Percentiles rank a stretch among this genome's conserved stretches.
Evolutionary conservation across 2,888 invertebrate species (phyloP).

Genomic region (Drosophila ezoana): DNA sequence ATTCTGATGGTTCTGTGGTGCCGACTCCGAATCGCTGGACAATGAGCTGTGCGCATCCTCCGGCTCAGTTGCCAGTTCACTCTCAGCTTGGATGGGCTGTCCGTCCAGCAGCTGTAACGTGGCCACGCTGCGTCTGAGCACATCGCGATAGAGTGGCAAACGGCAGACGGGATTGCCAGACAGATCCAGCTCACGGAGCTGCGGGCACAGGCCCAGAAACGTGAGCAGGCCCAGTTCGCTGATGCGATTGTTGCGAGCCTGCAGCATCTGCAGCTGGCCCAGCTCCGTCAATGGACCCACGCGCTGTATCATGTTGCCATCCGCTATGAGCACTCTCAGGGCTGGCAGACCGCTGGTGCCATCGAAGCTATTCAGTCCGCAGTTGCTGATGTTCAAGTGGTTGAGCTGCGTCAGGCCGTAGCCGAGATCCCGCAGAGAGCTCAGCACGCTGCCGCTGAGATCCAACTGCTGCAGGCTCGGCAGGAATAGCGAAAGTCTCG

Average conservation of each 20-base stretch:
- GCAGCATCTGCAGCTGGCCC: conserved; percentile 84
- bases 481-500: conserved; percentile 87
- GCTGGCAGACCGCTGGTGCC: conserved; percentile 88
- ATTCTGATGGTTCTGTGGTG: conserved; percentile 35
- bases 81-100: conserved; percentile 49
- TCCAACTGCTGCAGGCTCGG: conserved; percentile 88
- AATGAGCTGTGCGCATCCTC: conserved; percentile 53
- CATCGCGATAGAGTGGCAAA: conserved; percentile 81
- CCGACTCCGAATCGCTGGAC: conserved; percentile 70
- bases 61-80: conserved; percentile 10
- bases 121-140: conserved; percentile 83
- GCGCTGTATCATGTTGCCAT: conserved; percentile 88
- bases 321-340: conserved; percentile 88
- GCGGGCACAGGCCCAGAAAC: conserved; percentile 85
- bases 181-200: conserved; percentile 86
- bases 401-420: conserved; percentile 87
- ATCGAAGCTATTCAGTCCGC: conserved; percentile 88
- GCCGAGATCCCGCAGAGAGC: conserved; percentile 89
- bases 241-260: conserved; percentile 84
- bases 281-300: conserved; percentile 88
- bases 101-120: conserved; percentile 85
- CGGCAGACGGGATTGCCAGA: conserved; percentile 85
- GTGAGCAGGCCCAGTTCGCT: conserved; percentile 81
- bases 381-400: conserved; percentile 87
- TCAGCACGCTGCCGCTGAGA: conserved; percentile 89